These are phyloP conservation scores for Oenanthe oenanthe DNA, from an alignment of 2,113 vertebrate species.

Conservation along the genomic window DNA sequence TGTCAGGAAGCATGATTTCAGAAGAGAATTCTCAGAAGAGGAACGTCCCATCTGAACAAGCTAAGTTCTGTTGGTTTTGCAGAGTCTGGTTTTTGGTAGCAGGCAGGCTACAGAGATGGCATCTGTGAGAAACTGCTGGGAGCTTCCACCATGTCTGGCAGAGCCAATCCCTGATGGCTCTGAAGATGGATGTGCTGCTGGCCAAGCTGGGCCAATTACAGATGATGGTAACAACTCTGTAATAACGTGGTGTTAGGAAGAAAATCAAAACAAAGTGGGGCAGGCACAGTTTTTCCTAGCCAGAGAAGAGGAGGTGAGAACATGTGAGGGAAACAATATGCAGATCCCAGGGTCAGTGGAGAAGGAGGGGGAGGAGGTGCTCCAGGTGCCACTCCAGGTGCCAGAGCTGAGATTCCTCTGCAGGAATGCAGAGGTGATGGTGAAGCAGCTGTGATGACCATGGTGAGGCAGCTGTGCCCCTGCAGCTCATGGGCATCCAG, in stretches of 20 bases:
- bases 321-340: neutral
- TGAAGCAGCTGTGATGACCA: neutral
- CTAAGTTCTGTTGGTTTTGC: neutral
- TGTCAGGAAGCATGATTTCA: neutral
- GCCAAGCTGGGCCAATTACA: neutral
- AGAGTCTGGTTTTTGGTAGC: neutral
- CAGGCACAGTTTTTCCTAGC: rapidly evolving
- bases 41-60: neutral
- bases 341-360: neutral
- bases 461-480: neutral
- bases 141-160: neutral
- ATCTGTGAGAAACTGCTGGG: neutral
- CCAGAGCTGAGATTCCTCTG: rapidly evolving
- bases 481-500: neutral
- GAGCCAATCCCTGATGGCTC: neutral
- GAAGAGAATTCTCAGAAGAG: neutral
- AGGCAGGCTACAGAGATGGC: rapidly evolving
- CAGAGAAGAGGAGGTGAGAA: neutral
- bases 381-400: rapidly evolving
- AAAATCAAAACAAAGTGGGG: neutral
- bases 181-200: neutral
- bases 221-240: neutral
- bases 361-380: neutral
- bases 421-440: neutral
- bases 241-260: neutral